phyloP scores from a whole-genome alignment of 2,113 vertebrate genomes.

The Saguinus midas region DNA sequence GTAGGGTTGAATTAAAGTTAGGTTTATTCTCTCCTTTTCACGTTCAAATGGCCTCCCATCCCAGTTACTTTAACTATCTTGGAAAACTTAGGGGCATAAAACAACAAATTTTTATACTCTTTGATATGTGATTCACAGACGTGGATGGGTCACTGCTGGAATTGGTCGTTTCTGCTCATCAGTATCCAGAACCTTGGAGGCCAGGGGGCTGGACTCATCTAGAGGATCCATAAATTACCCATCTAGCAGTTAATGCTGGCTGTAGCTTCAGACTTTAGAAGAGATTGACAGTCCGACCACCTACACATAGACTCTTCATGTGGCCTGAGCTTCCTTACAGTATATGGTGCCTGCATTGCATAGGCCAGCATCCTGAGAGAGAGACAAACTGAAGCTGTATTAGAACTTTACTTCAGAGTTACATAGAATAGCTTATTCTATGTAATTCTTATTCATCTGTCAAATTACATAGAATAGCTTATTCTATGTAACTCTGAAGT shows the following conservation, averaged over 20 bases:
- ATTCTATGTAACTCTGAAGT: too few relatives aligned
- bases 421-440: too few relatives aligned
- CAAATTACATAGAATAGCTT: too few relatives aligned
- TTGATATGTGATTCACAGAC: background rate
- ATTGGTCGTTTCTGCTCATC: background rate
- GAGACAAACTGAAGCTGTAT: background rate
- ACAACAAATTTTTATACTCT: background rate
- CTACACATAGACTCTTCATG: background rate
- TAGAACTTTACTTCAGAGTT: background rate
- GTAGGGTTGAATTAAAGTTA: background rate
- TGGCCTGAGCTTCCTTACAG: background rate
- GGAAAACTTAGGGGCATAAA: background rate
- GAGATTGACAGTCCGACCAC: background rate
- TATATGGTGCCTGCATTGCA: background rate
- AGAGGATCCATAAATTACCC: background rate
- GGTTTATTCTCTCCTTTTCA: background rate
- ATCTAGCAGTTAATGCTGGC: background rate
- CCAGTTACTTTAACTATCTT: background rate
- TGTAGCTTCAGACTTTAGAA: background rate
- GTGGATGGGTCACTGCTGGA: background rate
- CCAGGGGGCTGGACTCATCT: background rate
- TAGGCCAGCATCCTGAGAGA: background rate
- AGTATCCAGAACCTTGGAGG: background rate
- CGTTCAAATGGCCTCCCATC: background rate
- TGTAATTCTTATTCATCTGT: too few relatives aligned